Conservation (phyloP, 2,888 invertebrate genomes). For the Bugula neritina region DNA sequence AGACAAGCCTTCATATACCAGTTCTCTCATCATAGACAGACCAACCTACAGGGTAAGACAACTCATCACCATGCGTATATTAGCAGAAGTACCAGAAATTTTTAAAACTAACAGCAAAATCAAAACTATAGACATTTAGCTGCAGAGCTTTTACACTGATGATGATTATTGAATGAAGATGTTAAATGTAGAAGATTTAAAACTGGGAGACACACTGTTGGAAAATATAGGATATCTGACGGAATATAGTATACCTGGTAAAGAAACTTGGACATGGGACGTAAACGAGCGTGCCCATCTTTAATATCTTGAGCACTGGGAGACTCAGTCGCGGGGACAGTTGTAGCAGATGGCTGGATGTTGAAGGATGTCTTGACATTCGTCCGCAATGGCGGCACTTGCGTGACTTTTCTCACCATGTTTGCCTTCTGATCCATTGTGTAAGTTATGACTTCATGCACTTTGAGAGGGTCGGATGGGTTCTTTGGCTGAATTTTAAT, state of each 20-base stretch:
- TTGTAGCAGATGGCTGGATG: neutral
- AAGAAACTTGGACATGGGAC: constrained; percentile 19
- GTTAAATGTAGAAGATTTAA: no score
- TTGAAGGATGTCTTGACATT: neutral
- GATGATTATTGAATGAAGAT: no score
- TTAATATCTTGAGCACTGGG: constrained; percentile 22
- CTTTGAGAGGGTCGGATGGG: neutral
- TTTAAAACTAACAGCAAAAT: no score
- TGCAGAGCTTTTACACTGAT: no score
- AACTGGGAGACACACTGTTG: no score
- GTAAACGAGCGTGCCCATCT: constrained; percentile 7
- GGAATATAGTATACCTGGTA: no score
- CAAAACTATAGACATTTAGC: no score
- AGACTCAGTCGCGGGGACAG: neutral
- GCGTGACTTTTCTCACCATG: neutral
- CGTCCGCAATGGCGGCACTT: neutral
- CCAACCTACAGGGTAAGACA: neutral
- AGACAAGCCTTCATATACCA: constrained; percentile 15
- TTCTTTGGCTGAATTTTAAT: neutral
- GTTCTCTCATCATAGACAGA: constrained; percentile 1
- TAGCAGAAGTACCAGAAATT: no score
- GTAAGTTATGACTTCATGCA: neutral
- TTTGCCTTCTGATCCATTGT: neutral
- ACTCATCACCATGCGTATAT: no score
- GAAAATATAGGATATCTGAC: no score